phyloP scores from a whole-genome alignment of 1,140 invertebrate species.

The Chionoecetes opilio region DNA sequence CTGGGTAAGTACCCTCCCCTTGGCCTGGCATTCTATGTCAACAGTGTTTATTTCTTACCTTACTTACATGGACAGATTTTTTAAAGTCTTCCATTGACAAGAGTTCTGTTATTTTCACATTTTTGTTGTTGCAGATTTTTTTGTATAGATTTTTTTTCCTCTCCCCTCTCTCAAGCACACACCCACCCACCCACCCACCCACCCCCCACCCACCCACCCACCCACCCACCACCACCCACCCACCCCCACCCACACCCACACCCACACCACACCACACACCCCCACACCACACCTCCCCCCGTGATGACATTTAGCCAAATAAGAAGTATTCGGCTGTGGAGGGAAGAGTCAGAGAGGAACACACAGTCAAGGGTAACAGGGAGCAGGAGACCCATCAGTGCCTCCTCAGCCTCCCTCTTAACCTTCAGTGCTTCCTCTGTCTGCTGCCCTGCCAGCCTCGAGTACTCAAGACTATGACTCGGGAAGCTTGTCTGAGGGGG shows the following conservation, averaged over 20 bases:
- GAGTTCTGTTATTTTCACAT: too few relatives aligned
- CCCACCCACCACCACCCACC: too few relatives aligned
- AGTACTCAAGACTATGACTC: constrained; percentile 49
- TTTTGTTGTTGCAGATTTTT: background rate
- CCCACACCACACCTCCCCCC: background rate
- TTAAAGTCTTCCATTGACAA: background rate
- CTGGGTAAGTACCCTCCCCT: constrained; percentile 88
- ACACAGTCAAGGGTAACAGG: too few relatives aligned
- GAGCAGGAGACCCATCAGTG: too few relatives aligned
- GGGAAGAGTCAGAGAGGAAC: too few relatives aligned
- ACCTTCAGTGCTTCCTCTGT: too few relatives aligned
- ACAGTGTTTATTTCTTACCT: background rate
- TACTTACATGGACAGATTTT: background rate
- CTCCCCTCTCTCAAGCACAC: too few relatives aligned
- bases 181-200: too few relatives aligned
- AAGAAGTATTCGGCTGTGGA: constrained; percentile 63
- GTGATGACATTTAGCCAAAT: constrained; percentile 72
- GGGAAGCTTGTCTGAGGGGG: constrained; percentile 45
- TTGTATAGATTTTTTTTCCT: background rate
- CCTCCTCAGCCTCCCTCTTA: too few relatives aligned
- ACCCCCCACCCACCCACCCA: too few relatives aligned
- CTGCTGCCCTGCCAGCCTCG: constrained; percentile 1
- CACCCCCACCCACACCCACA: too few relatives aligned
- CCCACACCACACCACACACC: too few relatives aligned
- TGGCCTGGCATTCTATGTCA: constrained; percentile 41